Evolutionary conservation across 2,113 vertebrate species (phyloP), one percentile per base, ranked within the genome.

Genomic region (Pleuronectes platessa): DNA sequence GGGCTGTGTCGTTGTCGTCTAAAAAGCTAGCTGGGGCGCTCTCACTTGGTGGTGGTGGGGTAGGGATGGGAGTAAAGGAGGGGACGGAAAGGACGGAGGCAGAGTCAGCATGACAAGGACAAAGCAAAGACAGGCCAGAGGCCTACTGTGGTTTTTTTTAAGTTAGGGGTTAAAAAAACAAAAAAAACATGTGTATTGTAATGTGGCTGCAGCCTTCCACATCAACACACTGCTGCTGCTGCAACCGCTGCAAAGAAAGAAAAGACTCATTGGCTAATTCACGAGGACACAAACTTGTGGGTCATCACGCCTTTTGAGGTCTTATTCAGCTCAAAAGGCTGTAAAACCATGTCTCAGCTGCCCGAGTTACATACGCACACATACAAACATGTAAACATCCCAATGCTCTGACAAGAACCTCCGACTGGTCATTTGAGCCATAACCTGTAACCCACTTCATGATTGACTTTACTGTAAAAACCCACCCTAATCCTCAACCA

Each of bases 21-120:
- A 71, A 79, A 83, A 72, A 60, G 62, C 54, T 87, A 84, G 84
- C 80, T 84, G 87, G 77, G 18, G 20, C 51, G 63, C 64, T n/a
- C 68, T 80, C 35, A 2, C 61, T 68, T 4, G 13, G 58, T 7
- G 31, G 70, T 47, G 53, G n/a, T 31, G 62, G 53, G 10, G 13
- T 65, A 62, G 63, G 42, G 45, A 18, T 58, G 0, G 21, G 35
- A 27, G 66, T 27, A 1, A 47, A 23, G 15, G 15, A 18, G 14
- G 71, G 53, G 17, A 23, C 31, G 47, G 51, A 64, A 21, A 56
- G 26, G 40, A 23, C 40, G 59, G 45, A 59, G 56, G 77, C 40
- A 61, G 66, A 73, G 81, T 83, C 54, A 42, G 77, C 37, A 68
- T 24, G 71, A 79, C 87, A 89, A 83, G 86, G 88, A 83, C 83